These are phyloP conservation scores for Rhinoderma darwinii DNA, from an alignment of 2,113 vertebrate genomes.

Conservation along the genomic window DNA sequence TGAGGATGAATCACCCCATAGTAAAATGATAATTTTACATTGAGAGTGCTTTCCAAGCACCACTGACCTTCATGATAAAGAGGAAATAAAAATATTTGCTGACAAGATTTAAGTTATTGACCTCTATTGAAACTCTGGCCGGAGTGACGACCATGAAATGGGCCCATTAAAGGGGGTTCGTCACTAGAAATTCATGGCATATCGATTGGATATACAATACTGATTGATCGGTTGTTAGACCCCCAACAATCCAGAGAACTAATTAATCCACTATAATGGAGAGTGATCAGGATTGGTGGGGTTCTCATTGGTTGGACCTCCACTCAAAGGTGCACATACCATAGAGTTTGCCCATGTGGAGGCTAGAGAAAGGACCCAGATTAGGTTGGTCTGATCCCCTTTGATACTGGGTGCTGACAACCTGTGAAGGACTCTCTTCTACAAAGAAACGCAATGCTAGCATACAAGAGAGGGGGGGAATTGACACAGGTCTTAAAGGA, in stretches of 20 bases:
- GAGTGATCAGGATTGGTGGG: background rate
- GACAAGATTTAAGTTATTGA: constrained; percentile 25
- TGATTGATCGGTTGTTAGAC: background rate
- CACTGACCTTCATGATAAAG: constrained; percentile 19
- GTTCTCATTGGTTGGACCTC: background rate
- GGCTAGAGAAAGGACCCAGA: no score
- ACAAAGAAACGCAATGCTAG: background rate
- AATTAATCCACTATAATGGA: background rate
- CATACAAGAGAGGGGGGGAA: no score
- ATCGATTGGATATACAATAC: background rate
- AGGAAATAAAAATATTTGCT: constrained; percentile 10
- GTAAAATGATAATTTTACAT: constrained; percentile 28
- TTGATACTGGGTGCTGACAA: no score
- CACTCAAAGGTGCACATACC: no score
- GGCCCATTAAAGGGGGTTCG: no score
- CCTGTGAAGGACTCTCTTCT: no score
- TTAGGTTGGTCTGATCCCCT: no score
- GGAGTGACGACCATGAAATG: no score
- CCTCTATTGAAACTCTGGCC: background rate
- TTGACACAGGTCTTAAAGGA: background rate
- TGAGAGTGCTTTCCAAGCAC: background rate
- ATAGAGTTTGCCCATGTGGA: no score
- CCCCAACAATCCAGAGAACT: no score
- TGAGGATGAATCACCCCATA: constrained; percentile 33
- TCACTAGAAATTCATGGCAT: no score